Conservation (phyloP, 2,113 vertebrate genomes). For the Casuarius casuarius region DNA sequence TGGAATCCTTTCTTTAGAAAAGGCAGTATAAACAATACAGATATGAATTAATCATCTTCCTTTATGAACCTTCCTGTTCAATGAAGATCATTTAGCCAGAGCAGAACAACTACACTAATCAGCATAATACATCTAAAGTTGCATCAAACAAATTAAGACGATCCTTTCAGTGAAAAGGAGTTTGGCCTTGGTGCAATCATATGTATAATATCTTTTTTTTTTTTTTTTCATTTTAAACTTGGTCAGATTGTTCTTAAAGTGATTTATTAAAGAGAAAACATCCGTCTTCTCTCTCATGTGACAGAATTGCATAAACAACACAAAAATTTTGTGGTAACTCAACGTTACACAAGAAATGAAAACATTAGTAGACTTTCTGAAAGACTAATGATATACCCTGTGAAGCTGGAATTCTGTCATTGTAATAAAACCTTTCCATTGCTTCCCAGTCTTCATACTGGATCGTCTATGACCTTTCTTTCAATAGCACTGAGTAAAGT, state of each 20-base stretch:
- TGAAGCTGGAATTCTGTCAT: neutral
- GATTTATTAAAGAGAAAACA: neutral
- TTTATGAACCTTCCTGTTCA: conserved; percentile 14
- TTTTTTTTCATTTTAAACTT: neutral
- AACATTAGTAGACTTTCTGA: neutral
- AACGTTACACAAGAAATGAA: neutral
- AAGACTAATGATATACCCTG: too few species aligned
- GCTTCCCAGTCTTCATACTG: neutral
- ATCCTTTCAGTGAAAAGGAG: neutral
- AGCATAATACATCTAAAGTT: neutral
- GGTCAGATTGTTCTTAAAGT: neutral
- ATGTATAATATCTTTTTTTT: neutral
- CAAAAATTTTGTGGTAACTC: neutral
- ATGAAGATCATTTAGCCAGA: neutral
- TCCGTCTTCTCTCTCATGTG: neutral
- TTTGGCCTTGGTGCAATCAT: neutral
- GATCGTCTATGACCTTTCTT: neutral
- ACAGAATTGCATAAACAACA: neutral
- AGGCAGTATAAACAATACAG: conserved; percentile 29
- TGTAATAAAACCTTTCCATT: neutral
- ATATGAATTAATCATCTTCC: conserved; percentile 31
- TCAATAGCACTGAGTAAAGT: neutral
- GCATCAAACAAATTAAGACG: neutral
- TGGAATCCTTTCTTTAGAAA: conserved; percentile 27
- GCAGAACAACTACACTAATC: neutral